phyloP scores from a whole-genome alignment of 2,888 invertebrate species.

The Melieria crassipennis region DNA sequence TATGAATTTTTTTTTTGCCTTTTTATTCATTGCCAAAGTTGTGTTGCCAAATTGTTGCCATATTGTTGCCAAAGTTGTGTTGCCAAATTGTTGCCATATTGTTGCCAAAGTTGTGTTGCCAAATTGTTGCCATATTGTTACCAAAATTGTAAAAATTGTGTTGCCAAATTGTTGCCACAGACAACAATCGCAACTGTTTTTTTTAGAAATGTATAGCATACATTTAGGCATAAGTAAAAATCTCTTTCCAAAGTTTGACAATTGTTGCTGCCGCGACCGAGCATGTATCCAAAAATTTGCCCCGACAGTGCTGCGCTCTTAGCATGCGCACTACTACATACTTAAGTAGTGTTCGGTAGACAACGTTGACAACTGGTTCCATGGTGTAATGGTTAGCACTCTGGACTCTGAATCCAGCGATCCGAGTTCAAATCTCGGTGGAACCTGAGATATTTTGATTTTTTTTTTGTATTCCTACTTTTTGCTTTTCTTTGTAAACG shows the following conservation, averaged over 20 bases:
- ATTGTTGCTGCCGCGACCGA: not conserved
- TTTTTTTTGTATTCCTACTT: not conserved
- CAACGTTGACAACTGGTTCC: conserved; percentile 47
- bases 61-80: too few species aligned
- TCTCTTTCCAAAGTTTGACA: too few species aligned
- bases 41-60: too few species aligned
- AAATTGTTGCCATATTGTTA: not conserved
- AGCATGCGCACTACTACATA: conserved; percentile 22
- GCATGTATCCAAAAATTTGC: not conserved
- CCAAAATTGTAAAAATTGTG: too few species aligned
- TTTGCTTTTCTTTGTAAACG: not conserved
- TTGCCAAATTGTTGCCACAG: not conserved
- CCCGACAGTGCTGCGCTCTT: conserved; percentile 6
- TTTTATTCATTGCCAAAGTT: too few species aligned
- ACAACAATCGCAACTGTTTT: not conserved
- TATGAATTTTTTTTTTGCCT: too few species aligned
- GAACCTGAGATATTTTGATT: conserved; percentile 48
- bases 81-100: too few species aligned
- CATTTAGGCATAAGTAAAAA: conserved; percentile 3
- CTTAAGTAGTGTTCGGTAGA: not conserved
- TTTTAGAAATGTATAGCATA: not conserved
- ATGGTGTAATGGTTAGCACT: conserved; percentile 64
- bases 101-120: too few species aligned
- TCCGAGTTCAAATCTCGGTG: conserved; percentile 63
- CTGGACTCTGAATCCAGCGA: conserved; percentile 64